Percentiles rank a stretch among this genome's conserved stretches.
Evolutionary conservation across 2,797 vertebrate genomes (phyloP).

Genomic region (Hydrolagus colliei): DNA sequence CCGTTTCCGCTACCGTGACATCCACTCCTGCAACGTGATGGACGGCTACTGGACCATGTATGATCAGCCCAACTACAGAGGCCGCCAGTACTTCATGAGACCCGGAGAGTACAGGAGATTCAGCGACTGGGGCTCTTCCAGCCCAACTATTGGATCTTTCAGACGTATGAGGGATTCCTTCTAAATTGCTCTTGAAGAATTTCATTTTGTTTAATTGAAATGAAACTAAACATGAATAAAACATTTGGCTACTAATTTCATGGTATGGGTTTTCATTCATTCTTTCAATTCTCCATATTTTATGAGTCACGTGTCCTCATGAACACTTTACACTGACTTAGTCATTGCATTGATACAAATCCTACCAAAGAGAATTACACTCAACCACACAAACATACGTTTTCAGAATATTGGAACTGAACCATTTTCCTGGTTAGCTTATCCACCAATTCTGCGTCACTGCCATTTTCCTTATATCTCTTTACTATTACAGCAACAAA

Average conservation of each 20-base stretch:
- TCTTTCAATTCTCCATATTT: background rate
- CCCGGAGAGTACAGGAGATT: background rate
- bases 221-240: background rate
- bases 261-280: background rate
- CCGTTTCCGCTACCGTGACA: background rate
- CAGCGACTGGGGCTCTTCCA: background rate
- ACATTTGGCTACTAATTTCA: background rate
- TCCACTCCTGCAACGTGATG: background rate
- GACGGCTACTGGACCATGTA: background rate
- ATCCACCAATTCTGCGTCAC: no score
- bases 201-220: background rate
- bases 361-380: background rate
- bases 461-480: no score
- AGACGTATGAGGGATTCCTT: background rate
- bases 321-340: background rate
- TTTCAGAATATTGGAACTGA: no score
- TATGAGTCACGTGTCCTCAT: background rate
- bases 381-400: no score
- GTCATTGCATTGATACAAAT: background rate
- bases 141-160: background rate
- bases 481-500: no score
- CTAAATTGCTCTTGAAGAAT: background rate
- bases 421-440: no score
- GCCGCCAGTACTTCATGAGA: background rate
- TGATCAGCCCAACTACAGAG: background rate